Percentiles rank a stretch among this genome's conserved stretches.
These are phyloP conservation scores for Asteroscopus sphinx DNA, from an alignment of 2,888 invertebrate genomes.

Conservation along the genomic window DNA sequence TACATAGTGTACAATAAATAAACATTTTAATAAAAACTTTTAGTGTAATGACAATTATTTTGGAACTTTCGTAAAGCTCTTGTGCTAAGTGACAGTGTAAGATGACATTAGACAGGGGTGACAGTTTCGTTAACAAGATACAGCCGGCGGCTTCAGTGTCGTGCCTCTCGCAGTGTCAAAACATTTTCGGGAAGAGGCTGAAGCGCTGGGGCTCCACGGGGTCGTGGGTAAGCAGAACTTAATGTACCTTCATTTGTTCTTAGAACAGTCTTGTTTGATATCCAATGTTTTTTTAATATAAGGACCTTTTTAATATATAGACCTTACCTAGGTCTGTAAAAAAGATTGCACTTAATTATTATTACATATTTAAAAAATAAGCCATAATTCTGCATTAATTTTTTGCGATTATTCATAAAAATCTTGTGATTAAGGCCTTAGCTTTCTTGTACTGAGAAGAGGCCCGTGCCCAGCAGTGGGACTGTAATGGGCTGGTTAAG, in stretches of 20 bases:
- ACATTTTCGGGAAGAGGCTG: conserved; percentile 91
- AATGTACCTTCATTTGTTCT: neutral
- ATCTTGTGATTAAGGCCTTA: too few relatives aligned
- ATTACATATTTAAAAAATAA: too few relatives aligned
- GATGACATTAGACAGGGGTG: conserved; percentile 87
- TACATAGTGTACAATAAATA: conserved; percentile 34
- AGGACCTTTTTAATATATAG: neutral
- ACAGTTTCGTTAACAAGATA: conserved; percentile 85
- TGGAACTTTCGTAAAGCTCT: conserved; percentile 19
- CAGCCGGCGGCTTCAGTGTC: conserved; percentile 87
- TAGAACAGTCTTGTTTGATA: neutral
- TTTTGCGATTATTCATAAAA: too few relatives aligned
- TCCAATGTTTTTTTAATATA: neutral
- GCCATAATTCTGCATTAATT: too few relatives aligned
- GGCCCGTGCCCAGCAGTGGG: too few relatives aligned
- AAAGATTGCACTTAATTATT: too few relatives aligned
- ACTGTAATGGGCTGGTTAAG: too few relatives aligned
- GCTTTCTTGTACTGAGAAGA: too few relatives aligned
- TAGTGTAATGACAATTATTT: conserved; percentile 40
- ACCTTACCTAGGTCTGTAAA: too few relatives aligned
- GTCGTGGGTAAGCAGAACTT: conserved; percentile 91
- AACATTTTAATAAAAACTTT: conserved; percentile 23
- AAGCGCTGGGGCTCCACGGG: conserved; percentile 94
- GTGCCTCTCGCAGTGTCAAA: conserved; percentile 90
- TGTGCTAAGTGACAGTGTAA: conserved; percentile 68